Percentiles rank a stretch among this genome's conserved stretches.
Evolutionary conservation across 2,797 vertebrate genomes (phyloP).

Genomic region (Clamator glandarius): DNA sequence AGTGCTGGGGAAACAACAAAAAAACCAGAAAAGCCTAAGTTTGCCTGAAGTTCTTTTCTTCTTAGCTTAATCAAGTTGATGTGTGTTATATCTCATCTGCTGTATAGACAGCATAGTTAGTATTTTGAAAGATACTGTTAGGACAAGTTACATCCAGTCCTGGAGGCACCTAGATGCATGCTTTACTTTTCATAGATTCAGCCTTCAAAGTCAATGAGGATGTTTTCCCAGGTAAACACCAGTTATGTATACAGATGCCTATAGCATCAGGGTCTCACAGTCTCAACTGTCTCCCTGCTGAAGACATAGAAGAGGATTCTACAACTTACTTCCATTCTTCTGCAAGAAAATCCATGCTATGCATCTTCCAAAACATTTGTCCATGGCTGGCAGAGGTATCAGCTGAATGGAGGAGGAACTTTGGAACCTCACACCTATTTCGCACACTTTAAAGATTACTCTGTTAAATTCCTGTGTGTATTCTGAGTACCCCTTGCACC

Average conservation of each 20-base stretch:
- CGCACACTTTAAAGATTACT: not conserved
- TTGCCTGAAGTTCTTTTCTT: not conserved
- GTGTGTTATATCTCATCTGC: not conserved
- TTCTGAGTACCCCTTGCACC: not conserved
- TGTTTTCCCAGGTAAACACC: not conserved
- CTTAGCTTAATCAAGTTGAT: not conserved
- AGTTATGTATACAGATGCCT: not conserved
- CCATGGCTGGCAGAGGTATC: not conserved
- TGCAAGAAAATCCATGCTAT: not conserved
- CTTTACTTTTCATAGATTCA: not conserved
- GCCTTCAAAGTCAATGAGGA: not conserved
- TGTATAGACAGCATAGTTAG: not conserved
- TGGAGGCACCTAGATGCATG: not conserved
- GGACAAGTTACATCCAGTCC: not conserved
- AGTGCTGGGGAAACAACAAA: not conserved
- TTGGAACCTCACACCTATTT: not conserved
- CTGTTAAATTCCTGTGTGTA: not conserved
- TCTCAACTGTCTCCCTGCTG: not conserved
- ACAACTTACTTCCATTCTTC: not conserved
- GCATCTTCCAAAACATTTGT: not conserved
- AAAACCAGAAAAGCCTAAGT: not conserved
- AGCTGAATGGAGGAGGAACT: not conserved
- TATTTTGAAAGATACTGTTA: not conserved
- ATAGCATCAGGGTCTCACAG: not conserved
- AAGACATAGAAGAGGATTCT: not conserved